Percentiles rank a stretch among this genome's conserved stretches.
phyloP scores from a whole-genome alignment of 2,113 vertebrate genomes.

The Poeciliopsis occidentalis region DNA sequence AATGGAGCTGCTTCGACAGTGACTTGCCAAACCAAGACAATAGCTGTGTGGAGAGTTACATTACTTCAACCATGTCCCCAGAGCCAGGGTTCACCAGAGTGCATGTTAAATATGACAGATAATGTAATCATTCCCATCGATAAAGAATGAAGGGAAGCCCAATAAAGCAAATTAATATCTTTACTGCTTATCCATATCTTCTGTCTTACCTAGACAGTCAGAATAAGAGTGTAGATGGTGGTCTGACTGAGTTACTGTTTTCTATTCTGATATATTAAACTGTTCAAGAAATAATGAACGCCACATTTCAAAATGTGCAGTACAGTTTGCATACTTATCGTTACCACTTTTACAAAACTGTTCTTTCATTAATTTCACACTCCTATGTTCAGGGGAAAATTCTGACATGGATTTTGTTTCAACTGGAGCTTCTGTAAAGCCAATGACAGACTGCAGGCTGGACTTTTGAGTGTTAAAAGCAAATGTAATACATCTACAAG shows the following conservation, averaged over 20 bases:
- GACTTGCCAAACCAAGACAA: conserved; percentile 64
- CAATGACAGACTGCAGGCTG: neutral
- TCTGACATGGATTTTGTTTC: neutral
- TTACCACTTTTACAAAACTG: neutral
- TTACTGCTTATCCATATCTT: neutral
- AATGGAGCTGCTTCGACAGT: conserved; percentile 66
- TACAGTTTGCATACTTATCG: neutral
- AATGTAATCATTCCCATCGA: neutral
- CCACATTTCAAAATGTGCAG: neutral
- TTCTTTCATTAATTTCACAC: neutral
- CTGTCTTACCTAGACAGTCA: conserved; percentile 10
- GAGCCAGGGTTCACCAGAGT: conserved; percentile 45
- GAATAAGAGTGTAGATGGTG: conserved; percentile 1
- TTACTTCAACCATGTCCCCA: neutral
- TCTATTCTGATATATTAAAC: conserved; percentile 5
- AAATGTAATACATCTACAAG: neutral
- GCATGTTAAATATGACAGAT: conserved; percentile 37
- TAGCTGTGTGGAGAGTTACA: conserved; percentile 34
- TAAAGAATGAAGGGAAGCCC: neutral
- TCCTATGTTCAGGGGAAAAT: conserved; percentile 10
- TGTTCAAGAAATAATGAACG: conserved; percentile 1
- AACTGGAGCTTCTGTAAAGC: neutral
- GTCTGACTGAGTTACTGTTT: conserved; percentile 8
- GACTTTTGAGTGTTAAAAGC: neutral
- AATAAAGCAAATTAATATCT: neutral